phyloP scores from a whole-genome alignment of 1,140 invertebrate genomes.

The Diprion similis region DNA sequence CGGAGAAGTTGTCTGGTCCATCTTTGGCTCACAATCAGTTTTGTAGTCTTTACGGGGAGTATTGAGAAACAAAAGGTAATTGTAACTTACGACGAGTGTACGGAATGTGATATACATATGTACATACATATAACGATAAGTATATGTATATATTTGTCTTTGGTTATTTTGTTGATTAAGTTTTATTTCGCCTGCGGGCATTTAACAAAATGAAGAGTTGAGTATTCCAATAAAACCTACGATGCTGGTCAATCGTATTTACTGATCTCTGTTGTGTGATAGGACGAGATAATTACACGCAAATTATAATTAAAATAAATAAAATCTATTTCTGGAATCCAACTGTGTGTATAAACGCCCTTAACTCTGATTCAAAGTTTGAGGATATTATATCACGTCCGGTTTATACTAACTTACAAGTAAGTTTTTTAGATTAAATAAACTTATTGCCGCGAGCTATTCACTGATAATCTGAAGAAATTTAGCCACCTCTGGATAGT shows the following conservation, averaged over 20 bases:
- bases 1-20: too few relatives aligned
- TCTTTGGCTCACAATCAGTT: too few relatives aligned
- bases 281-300: neutral
- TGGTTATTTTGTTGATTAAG: too few relatives aligned
- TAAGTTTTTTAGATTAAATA: neutral
- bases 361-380: neutral
- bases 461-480: constrained; percentile 23
- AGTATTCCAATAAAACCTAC: neutral
- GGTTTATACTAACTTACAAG: neutral
- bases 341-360: neutral
- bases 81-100: too few relatives aligned
- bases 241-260: neutral
- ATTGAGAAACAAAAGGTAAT: too few relatives aligned
- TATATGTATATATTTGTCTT: too few relatives aligned
- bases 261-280: neutral
- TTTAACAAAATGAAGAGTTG: neutral
- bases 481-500: constrained; percentile 37
- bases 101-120: too few relatives aligned
- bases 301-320: constrained; percentile 2
- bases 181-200: neutral
- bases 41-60: too few relatives aligned
- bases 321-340: neutral
- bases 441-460: neutral
- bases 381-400: neutral
- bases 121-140: too few relatives aligned